These are phyloP conservation scores for Halocaridina rubra DNA, from an alignment of 2,888 invertebrate genomes.

Conservation along the genomic window DNA sequence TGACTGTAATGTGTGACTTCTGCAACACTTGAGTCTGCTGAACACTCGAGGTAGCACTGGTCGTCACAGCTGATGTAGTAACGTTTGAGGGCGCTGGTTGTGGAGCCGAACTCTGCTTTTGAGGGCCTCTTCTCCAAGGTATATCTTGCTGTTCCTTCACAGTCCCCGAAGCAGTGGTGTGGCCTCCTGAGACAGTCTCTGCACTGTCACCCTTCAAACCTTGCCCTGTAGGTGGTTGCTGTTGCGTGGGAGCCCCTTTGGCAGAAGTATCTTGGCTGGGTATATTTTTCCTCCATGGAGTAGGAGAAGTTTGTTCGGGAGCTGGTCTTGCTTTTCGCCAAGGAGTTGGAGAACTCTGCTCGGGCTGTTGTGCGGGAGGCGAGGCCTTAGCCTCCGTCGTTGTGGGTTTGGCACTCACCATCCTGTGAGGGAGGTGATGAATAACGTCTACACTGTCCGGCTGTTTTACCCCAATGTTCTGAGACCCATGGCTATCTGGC, in stretches of 20 bases:
- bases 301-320: conserved; percentile 27
- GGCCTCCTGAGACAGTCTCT: background rate
- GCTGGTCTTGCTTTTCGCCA: background rate
- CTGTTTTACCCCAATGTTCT: background rate
- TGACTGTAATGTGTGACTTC: background rate
- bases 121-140: conserved; percentile 12
- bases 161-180: background rate
- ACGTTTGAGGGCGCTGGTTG: background rate
- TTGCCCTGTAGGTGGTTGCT: background rate
- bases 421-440: background rate
- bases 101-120: background rate
- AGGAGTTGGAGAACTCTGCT: background rate
- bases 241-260: conserved; percentile 2
- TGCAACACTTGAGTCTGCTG: background rate
- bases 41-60: background rate
- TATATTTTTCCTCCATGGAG: conserved; percentile 36
- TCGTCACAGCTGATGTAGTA: background rate
- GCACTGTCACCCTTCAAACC: background rate
- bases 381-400: conserved; percentile 5
- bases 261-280: background rate
- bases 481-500: background rate
- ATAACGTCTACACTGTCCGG: background rate
- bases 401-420: conserved; percentile 28
- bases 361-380: background rate
- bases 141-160: no score